Evolutionary conservation across 2,113 vertebrate genomes (phyloP), one percentile per base, ranked within the genome.

Genomic region (Paradisaea rubra): DNA sequence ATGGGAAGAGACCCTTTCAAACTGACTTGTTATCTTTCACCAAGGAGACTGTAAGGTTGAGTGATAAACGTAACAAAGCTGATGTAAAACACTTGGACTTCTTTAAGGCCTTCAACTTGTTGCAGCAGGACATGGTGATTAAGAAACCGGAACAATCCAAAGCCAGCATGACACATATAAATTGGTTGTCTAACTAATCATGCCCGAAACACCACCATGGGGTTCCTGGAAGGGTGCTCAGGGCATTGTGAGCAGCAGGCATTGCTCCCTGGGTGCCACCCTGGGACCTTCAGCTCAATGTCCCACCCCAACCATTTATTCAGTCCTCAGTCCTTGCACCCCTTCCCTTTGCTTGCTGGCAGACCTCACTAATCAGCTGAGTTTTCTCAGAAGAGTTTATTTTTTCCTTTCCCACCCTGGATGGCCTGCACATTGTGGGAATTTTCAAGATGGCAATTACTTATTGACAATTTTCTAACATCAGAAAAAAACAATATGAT

Each of bases 1-100:
- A 94, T 84, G 77, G 91, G 64, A 94, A 92, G 57, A 91, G 81
- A 91, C 93, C 82, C 83, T 76, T 93, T 93, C 88, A 92, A 87
- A 85, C 53, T 76, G 53, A 74, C 35, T 81, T 70, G 35, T 66
- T 93, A 83, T 91, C 94, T 87, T 89, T 92, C 63, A 84, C 59
- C 6, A 5, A 57, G 41, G 53, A 94, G 65, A 84, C 42, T 69
- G 53, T 50, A 91, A 91, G 69, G 53, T 30, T 57, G 84, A 94
- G 69, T 39, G 95, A 91, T 76, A 84, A 78, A 92, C 0, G 31
- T 37, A 87, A 84, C 2, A 1, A 89, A 86, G 73, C 22, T 86
- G 77, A 88, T 84, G 61, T 71, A 86, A 91, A 93, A 41, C 44
- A 70, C 47, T 25, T 37, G 28, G 39, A 83, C 52, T 73, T 70